These are phyloP conservation scores for Brachionus koreanus DNA, from an alignment of 1,140 invertebrate genomes.

Conservation along the genomic window DNA sequence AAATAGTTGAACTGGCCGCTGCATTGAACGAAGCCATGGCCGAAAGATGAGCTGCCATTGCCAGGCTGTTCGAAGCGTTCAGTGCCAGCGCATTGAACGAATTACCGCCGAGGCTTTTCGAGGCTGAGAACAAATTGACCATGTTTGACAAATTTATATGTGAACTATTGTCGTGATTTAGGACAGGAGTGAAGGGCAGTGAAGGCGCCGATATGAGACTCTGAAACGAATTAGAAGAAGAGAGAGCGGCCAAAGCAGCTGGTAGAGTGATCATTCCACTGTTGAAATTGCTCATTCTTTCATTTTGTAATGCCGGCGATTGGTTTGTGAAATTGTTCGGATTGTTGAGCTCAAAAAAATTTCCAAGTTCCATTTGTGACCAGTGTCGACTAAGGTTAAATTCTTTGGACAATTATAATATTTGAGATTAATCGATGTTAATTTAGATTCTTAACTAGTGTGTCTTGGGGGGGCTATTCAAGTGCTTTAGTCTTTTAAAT, in stretches of 20 bases:
- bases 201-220: neutral
- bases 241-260: neutral
- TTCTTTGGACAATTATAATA: too few relatives aligned
- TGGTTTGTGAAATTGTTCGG: neutral
- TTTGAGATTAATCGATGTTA: neutral
- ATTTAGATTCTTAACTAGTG: neutral
- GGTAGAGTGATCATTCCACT: neutral
- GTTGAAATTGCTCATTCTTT: neutral
- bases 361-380: slow-evolving; percentile 10
- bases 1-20: neutral
- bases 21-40: neutral
- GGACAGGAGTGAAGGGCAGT: too few relatives aligned
- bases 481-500: neutral
- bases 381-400: neutral
- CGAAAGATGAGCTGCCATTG: neutral
- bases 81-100: too few relatives aligned
- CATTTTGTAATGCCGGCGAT: neutral
- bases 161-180: neutral
- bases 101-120: neutral
- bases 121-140: neutral
- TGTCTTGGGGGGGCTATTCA: neutral
- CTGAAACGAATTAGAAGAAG: neutral
- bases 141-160: neutral
- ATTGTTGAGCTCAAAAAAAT: neutral
- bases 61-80: neutral